Conservation (phyloP, 2,797 vertebrate species). For the Brotula barbata region DNA sequence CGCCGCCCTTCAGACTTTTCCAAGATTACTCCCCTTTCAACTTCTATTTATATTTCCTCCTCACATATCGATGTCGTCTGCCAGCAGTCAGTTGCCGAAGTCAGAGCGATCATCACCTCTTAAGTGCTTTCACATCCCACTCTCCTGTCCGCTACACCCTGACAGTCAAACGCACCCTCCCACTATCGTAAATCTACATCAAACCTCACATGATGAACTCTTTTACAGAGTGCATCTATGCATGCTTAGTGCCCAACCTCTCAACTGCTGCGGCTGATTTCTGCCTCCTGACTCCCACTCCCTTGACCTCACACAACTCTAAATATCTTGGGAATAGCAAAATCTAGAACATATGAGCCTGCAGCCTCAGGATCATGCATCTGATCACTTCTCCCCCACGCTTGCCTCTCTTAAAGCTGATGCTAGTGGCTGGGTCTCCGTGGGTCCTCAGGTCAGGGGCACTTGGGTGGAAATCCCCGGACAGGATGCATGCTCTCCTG, state of each 20-base stretch:
- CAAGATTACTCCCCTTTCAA: constrained; percentile 9
- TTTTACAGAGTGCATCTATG: constrained; percentile 6
- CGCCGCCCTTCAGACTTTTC: constrained; percentile 41
- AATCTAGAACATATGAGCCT: constrained; percentile 59
- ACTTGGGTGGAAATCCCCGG: constrained; percentile 30
- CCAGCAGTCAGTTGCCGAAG: constrained; percentile 32
- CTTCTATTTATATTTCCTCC: constrained; percentile 22
- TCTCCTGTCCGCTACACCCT: not conserved
- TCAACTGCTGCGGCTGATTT: constrained; percentile 19
- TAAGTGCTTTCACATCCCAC: constrained; percentile 33
- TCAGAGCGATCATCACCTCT: constrained; percentile 21
- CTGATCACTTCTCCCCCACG: too few relatives aligned
- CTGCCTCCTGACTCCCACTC: not conserved
- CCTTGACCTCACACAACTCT: constrained; percentile 8
- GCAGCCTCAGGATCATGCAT: not conserved
- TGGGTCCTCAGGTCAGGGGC: constrained; percentile 42
- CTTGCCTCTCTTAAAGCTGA: too few relatives aligned
- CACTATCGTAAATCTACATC: constrained; percentile 15
- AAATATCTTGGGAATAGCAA: constrained; percentile 12
- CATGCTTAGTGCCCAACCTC: not conserved
- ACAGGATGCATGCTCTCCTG: constrained; percentile 52
- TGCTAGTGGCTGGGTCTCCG: constrained; percentile 10
- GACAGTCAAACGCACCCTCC: constrained; percentile 9
- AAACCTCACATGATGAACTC: constrained; percentile 17
- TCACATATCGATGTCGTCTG: constrained; percentile 17